Conservation (phyloP, 1,140 invertebrate species). For the Sitophilus oryzae region DNA sequence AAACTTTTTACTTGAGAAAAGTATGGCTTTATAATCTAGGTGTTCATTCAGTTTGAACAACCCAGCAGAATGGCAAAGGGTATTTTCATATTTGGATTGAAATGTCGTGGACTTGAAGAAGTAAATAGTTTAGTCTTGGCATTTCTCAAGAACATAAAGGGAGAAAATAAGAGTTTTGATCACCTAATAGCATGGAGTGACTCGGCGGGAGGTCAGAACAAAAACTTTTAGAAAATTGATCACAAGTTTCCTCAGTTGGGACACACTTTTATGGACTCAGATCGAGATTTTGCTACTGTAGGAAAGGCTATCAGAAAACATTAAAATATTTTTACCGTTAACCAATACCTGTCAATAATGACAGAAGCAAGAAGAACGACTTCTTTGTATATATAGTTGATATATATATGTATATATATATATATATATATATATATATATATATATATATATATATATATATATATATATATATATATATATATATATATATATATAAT, state of each 20-base stretch:
- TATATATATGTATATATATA: too few relatives aligned
- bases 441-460: too few relatives aligned
- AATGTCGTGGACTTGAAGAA: neutral
- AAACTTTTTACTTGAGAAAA: constrained; percentile 5
- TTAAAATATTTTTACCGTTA: constrained; percentile 20
- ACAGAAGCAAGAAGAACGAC: constrained; percentile 13
- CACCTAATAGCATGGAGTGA: constrained; percentile 12
- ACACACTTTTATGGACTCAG: constrained; percentile 24
- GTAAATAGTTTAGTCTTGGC: constrained; percentile 1
- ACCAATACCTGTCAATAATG: constrained; percentile 24
- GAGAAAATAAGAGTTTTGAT: neutral
- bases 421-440: too few relatives aligned
- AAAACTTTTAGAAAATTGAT: constrained; percentile 24
- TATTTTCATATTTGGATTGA: constrained; percentile 1
- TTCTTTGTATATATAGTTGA: constrained; percentile 2
- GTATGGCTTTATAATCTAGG: constrained; percentile 9
- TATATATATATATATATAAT: too few relatives aligned
- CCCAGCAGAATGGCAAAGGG: neutral
- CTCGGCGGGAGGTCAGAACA: constrained; percentile 13
- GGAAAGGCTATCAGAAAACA: constrained; percentile 22
- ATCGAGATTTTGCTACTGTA: constrained; percentile 27
- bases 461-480: too few relatives aligned
- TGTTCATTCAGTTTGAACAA: constrained; percentile 3
- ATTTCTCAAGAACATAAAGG: constrained; percentile 8
- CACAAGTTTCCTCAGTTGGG: constrained; percentile 28